Evolutionary conservation across 2,888 invertebrate species (phyloP).

Genomic region (Autographa gamma): DNA sequence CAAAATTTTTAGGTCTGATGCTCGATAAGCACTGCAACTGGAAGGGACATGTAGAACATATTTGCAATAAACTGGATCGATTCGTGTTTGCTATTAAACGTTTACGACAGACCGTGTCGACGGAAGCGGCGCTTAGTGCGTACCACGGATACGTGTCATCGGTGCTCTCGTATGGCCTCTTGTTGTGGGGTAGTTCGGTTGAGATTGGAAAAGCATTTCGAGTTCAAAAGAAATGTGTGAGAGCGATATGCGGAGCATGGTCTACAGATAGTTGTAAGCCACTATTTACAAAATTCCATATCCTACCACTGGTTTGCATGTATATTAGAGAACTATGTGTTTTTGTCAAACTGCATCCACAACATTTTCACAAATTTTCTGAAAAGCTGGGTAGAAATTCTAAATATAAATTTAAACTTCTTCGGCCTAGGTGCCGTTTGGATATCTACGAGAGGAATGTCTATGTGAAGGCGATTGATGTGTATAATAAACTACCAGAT

Average conservation of each 20-base stretch:
- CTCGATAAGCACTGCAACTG: conserved; percentile 1
- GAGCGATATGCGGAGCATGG: background rate
- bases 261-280: background rate
- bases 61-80: background rate
- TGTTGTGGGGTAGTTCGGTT: too few species aligned
- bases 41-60: background rate
- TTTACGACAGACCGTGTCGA: background rate
- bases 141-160: too few species aligned
- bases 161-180: too few species aligned
- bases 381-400: background rate
- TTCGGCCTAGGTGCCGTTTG: background rate
- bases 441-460: background rate
- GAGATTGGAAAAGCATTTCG: background rate
- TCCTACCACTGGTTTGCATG: background rate
- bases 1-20: background rate
- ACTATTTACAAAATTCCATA: background rate
- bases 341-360: background rate
- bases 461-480: background rate
- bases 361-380: background rate
- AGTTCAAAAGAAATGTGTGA: background rate
- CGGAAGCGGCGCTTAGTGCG: background rate
- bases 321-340: conserved; percentile 1
- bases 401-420: background rate
- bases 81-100: background rate
- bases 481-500: background rate